These are phyloP conservation scores for Propsilocerus akamusi DNA, from an alignment of 1,140 invertebrate species.

Conservation along the genomic window DNA sequence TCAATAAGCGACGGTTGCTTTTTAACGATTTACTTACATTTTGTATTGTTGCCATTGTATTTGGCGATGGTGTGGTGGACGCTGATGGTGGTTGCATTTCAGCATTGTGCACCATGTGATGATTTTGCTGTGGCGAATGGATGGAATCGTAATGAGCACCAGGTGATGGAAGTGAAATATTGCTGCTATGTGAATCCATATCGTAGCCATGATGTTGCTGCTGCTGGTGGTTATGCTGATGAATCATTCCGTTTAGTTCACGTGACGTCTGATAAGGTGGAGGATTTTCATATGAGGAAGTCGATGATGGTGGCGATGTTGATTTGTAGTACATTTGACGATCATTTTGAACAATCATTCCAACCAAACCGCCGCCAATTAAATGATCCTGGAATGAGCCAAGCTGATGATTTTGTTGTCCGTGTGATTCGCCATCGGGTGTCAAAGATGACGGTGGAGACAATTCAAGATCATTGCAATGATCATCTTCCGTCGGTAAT, in stretches of 20 bases:
- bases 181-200: slow-evolving; percentile 53
- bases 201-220: slow-evolving; percentile 28
- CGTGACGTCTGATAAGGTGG: neutral
- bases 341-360: slow-evolving; percentile 13
- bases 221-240: neutral
- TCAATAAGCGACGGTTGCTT: neutral
- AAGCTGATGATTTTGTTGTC: slow-evolving; percentile 27
- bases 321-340: slow-evolving; percentile 27
- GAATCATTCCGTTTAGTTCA: neutral
- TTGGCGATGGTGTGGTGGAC: slow-evolving; percentile 16
- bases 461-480: slow-evolving; percentile 28
- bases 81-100: slow-evolving; percentile 27
- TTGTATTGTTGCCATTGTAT: slow-evolving; percentile 27
- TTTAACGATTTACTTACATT: slow-evolving; percentile 17
- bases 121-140: neutral
- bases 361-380: slow-evolving; percentile 19
- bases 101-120: slow-evolving; percentile 13
- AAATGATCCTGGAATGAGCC: slow-evolving; percentile 20
- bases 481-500: slow-evolving; percentile 35
- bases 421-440: slow-evolving; percentile 35
- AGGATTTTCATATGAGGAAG: neutral
- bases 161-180: slow-evolving; percentile 55
- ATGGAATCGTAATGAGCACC: slow-evolving; percentile 30
- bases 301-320: slow-evolving; percentile 9
- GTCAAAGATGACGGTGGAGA: slow-evolving; percentile 35